Conservation (phyloP, 2,113 vertebrate genomes). For the Brachyistius frenatus region DNA sequence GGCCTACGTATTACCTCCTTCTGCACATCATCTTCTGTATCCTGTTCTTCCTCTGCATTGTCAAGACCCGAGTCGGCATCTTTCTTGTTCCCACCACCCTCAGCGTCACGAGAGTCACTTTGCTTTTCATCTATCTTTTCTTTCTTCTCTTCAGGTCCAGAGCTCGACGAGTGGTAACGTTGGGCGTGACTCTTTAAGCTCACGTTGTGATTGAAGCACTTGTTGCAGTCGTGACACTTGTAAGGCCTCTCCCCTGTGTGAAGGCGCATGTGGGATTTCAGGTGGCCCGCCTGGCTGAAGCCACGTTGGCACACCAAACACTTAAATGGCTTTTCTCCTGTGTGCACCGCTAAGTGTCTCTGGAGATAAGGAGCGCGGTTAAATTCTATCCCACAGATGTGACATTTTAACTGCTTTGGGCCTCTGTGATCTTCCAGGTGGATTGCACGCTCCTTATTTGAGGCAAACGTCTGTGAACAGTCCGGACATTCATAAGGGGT, state of each 20-base stretch:
- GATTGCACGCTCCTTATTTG: slow-evolving; percentile 21
- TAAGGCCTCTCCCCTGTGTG: slow-evolving; percentile 74
- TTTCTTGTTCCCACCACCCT: too few species aligned
- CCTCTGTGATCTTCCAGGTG: slow-evolving; percentile 60
- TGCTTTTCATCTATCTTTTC: neutral
- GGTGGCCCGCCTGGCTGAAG: slow-evolving; percentile 67
- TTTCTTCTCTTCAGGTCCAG: neutral
- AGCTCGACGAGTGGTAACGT: slow-evolving; percentile 35
- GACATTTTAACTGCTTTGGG: slow-evolving; percentile 44
- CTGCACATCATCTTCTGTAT: neutral
- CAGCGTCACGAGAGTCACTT: neutral
- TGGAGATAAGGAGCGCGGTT: neutral
- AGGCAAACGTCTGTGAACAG: slow-evolving; percentile 53
- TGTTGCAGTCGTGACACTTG: slow-evolving; percentile 67
- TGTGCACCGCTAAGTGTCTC: slow-evolving; percentile 66
- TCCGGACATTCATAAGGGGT: slow-evolving; percentile 67
- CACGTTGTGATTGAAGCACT: slow-evolving; percentile 77
- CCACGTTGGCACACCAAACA: slow-evolving; percentile 66
- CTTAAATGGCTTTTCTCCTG: slow-evolving; percentile 52
- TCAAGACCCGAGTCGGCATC: neutral
- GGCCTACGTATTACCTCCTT: too few species aligned
- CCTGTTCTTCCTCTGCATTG: slow-evolving; percentile 6
- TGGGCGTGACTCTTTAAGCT: slow-evolving; percentile 70
- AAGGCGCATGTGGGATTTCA: slow-evolving; percentile 76
- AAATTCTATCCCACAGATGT: slow-evolving; percentile 61